Evolutionary conservation across 2,888 invertebrate genomes (phyloP), one percentile per base, ranked within the genome.

Genomic region (Labia minor): DNA sequence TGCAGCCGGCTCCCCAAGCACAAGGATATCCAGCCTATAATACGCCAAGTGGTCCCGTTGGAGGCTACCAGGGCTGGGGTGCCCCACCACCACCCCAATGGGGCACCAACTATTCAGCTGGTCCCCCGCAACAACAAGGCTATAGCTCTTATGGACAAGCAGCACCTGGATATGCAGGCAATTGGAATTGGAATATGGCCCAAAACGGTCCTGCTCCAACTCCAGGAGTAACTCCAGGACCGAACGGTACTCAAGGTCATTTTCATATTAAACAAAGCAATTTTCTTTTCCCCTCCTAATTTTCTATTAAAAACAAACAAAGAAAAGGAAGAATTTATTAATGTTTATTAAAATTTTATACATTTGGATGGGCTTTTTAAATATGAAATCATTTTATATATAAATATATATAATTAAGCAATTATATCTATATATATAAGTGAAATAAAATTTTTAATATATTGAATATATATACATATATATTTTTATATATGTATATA

Each of bases 141-240:
- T 49, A 49, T 16, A 49, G n/a, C 49, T 49, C 49, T 49, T 49
- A 49, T 49, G 49, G 49, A 16, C 49, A 49, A 49, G 49, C 49
- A 49, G 49, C 49, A 4, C 3, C 49, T 16, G 16, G 49, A 11
- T 49, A 49, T 14, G 26, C 26, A 26, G 49, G 49, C 49, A 49
- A 49, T 49, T 49, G 49, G 49, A 49, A 49, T 49, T 49, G 49
- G 49, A 49, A 49, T 16, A 49, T 49, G 49, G n/a, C 49, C n/a
- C 49, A 49, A 49, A 49, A 49, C 14, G 49, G 49, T 3, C 49
- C 49, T 3, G 49, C 49, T 49, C 49, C 49, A n/a, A 49, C 49
- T 49, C n/a, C 49, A 49, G 49, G 49, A 49, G 49, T 49, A 3
- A 49, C 49, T n/a, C 49, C 49, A 2, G 49, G 49, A 3, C 49